These are phyloP conservation scores for Simalia tracyae DNA, from an alignment of 2,797 vertebrate genomes.

Conservation along the genomic window DNA sequence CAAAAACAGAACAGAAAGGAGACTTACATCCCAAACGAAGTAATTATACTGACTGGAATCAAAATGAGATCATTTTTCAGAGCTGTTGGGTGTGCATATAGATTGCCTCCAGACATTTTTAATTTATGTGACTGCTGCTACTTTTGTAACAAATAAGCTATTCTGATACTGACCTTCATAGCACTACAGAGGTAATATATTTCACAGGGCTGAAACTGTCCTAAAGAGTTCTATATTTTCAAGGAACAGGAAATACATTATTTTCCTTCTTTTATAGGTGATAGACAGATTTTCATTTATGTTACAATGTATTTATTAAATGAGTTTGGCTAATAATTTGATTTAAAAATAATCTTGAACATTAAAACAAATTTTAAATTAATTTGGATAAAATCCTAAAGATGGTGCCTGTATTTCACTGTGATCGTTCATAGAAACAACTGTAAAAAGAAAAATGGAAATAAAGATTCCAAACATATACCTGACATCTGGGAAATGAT, in stretches of 20 bases:
- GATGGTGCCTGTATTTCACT: conserved; percentile 1
- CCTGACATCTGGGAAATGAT: not conserved
- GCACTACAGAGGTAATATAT: conserved; percentile 58
- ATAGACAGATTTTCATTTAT: conserved; percentile 5
- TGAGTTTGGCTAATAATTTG: conserved; percentile 15
- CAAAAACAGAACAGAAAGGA: conserved; percentile 35
- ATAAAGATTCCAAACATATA: not conserved
- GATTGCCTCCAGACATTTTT: conserved; percentile 59
- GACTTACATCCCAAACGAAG: conserved; percentile 38
- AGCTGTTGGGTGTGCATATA: conserved; percentile 57
- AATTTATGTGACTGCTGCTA: conserved; percentile 63
- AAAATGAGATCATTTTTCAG: conserved; percentile 68
- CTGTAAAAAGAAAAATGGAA: not conserved
- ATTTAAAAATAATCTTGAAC: conserved; percentile 32
- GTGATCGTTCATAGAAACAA: not conserved
- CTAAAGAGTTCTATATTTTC: conserved; percentile 35
- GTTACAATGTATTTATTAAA: conserved; percentile 1
- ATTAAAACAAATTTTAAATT: conserved; percentile 40
- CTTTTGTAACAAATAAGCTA: conserved; percentile 62
- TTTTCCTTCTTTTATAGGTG: conserved; percentile 17
- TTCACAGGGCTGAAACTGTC: conserved; percentile 48
- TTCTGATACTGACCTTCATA: conserved; percentile 63
- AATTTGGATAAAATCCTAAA: not conserved
- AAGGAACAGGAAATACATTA: conserved; percentile 1
- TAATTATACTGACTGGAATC: conserved; percentile 55